phyloP scores from a whole-genome alignment of 2,113 vertebrate genomes.

The Tyto alba region DNA sequence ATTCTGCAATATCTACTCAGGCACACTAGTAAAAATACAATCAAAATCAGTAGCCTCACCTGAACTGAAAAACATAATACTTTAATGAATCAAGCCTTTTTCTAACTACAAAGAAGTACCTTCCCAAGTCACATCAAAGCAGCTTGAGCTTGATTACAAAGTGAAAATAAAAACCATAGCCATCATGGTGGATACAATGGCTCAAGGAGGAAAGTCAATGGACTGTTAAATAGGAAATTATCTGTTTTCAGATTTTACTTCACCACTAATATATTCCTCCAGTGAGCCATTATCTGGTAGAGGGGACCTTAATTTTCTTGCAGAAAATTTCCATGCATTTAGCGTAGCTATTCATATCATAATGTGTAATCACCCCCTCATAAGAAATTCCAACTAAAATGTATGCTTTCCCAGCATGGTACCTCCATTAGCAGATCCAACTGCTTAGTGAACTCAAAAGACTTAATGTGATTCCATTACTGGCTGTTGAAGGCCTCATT shows the following conservation, averaged over 20 bases:
- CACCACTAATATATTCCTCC: slow-evolving; percentile 75
- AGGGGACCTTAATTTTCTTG: slow-evolving; percentile 62
- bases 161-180: slow-evolving; percentile 62
- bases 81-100: not conserved
- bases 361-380: slow-evolving; percentile 64
- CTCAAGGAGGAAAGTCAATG: slow-evolving; percentile 81
- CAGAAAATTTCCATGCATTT: slow-evolving; percentile 61
- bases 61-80: not conserved
- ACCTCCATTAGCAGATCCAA: slow-evolving; percentile 67
- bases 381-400: slow-evolving; percentile 66
- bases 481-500: slow-evolving; percentile 65
- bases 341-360: slow-evolving; percentile 63
- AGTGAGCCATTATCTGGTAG: slow-evolving; percentile 61
- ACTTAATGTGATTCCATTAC: slow-evolving; percentile 65
- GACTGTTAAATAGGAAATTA: slow-evolving; percentile 89
- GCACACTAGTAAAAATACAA: not conserved
- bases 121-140: slow-evolving; percentile 47
- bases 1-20: not conserved
- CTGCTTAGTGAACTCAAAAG: slow-evolving; percentile 65
- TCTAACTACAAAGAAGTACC: not conserved
- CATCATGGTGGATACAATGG: slow-evolving; percentile 6
- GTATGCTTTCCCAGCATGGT: slow-evolving; percentile 67
- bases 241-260: slow-evolving; percentile 83
- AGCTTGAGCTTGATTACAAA: slow-evolving; percentile 67
- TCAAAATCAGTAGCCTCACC: not conserved